These are phyloP conservation scores for Willisornis vidua DNA, from an alignment of 2,113 vertebrate species.

Conservation along the genomic window DNA sequence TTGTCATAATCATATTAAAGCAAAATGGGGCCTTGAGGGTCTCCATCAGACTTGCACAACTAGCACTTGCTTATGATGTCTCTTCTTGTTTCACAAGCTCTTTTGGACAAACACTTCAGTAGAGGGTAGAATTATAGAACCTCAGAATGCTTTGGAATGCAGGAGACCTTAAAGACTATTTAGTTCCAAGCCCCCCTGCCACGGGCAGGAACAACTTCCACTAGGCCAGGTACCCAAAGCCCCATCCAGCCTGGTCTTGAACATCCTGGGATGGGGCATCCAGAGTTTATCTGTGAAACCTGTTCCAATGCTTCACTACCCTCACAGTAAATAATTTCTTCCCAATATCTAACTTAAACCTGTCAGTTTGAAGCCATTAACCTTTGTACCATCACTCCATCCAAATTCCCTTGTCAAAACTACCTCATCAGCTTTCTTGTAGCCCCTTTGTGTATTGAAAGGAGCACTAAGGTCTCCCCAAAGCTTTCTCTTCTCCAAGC, in stretches of 20 bases:
- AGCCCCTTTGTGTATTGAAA: background rate
- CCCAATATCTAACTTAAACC: background rate
- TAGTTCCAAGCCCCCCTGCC: background rate
- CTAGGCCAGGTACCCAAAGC: background rate
- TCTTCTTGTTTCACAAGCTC: background rate
- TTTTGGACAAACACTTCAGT: background rate
- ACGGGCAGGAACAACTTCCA: background rate
- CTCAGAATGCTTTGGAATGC: background rate
- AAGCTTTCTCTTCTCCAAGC: background rate
- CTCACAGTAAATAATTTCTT: background rate
- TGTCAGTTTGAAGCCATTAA: background rate
- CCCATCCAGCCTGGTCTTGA: background rate
- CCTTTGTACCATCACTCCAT: background rate
- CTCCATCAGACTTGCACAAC: background rate
- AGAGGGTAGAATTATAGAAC: background rate
- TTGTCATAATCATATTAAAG: background rate
- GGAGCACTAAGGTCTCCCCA: background rate
- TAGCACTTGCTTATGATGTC: background rate
- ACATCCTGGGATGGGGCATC: background rate
- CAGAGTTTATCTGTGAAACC: background rate
- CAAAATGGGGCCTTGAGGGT: background rate
- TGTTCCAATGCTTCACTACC: background rate
- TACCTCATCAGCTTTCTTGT: background rate
- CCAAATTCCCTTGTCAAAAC: background rate
- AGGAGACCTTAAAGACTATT: background rate